Conservation (phyloP, 2,888 invertebrate species). For the Conistra vaccinii region DNA sequence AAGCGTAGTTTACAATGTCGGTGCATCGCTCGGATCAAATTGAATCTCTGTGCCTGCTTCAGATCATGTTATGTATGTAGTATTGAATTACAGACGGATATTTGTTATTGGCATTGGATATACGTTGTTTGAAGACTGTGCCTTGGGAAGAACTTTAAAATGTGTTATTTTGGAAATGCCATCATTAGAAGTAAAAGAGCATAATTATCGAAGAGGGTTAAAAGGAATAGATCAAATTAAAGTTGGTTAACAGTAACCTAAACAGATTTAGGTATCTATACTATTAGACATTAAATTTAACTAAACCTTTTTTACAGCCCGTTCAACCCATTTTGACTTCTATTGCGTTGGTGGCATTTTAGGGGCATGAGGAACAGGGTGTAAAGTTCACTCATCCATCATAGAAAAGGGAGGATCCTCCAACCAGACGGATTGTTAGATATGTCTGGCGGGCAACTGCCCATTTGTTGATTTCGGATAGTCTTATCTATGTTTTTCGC, state of each 20-base stretch:
- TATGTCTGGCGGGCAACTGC: too few species aligned
- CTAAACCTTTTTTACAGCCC: too few species aligned
- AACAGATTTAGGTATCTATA: background rate
- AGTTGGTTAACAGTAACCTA: background rate
- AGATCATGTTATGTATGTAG: constrained; percentile 30
- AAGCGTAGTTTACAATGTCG: constrained; percentile 18
- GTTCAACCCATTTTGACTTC: too few species aligned
- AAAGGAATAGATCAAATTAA: background rate
- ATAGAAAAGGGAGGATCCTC: too few species aligned
- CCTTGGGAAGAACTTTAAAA: background rate
- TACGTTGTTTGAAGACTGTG: constrained; percentile 7
- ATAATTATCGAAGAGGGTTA: background rate
- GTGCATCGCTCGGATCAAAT: constrained; percentile 49
- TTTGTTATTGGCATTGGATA: constrained; percentile 25
- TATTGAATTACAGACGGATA: constrained; percentile 45
- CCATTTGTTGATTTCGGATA: too few species aligned
- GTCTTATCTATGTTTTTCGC: too few species aligned
- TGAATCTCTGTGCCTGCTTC: constrained; percentile 34
- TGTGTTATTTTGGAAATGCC: background rate
- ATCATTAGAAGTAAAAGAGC: background rate
- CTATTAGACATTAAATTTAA: too few species aligned
- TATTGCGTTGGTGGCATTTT: too few species aligned
- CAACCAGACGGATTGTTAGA: too few species aligned
- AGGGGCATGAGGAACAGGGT: too few species aligned
- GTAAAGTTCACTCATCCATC: too few species aligned